Conservation (phyloP, 2,113 vertebrate species). For the Aphyosemion australe region DNA sequence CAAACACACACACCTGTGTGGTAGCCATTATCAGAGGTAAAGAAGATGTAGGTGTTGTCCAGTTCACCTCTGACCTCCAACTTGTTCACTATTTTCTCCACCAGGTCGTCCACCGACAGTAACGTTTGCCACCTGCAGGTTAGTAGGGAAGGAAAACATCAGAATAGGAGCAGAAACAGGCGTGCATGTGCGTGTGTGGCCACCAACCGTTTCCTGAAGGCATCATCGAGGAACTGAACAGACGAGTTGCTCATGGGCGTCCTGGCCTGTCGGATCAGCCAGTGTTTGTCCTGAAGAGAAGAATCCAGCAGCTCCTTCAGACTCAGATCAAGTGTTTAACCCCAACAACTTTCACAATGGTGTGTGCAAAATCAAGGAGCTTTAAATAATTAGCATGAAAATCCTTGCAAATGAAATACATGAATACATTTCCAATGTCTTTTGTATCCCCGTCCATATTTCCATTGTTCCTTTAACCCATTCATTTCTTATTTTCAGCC, state of each 20-base stretch:
- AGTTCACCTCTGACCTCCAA: constrained; percentile 86
- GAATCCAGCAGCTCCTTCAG: no score
- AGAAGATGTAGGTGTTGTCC: constrained; percentile 92
- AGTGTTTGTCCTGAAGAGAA: constrained; percentile 91
- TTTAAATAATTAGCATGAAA: no score
- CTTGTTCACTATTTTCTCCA: constrained; percentile 91
- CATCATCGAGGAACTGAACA: constrained; percentile 89
- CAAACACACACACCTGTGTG: constrained; percentile 89
- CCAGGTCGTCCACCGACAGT: constrained; percentile 93
- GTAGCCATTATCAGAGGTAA: constrained; percentile 97
- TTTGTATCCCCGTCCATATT: no score
- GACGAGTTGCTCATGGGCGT: constrained; percentile 97
- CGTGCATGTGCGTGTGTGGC: no score
- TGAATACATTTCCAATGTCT: no score
- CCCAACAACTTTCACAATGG: no score
- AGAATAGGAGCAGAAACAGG: not conserved
- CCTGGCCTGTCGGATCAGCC: constrained; percentile 97
- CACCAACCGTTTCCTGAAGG: constrained; percentile 89
- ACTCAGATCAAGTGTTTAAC: no score
- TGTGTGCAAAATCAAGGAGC: no score
- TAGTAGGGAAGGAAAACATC: not conserved
- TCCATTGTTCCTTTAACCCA: no score
- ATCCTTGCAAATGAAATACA: no score
- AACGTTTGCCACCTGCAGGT: constrained; percentile 90
- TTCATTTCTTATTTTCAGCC: no score